phyloP scores from a whole-genome alignment of 2,113 vertebrate genomes.

The Grus americana region DNA sequence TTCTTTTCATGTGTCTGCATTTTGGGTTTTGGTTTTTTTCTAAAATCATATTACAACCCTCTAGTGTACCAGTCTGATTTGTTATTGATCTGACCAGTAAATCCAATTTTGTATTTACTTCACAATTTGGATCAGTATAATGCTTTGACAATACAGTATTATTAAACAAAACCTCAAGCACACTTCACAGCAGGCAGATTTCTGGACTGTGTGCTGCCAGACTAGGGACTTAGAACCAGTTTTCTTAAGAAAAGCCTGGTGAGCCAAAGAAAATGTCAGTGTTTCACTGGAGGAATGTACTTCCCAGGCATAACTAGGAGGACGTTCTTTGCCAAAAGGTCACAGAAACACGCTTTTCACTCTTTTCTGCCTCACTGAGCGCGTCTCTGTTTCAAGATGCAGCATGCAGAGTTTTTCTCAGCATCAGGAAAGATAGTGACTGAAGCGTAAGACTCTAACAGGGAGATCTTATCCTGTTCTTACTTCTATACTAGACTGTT shows the following conservation, averaged over 20 bases:
- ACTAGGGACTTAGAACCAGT: background rate
- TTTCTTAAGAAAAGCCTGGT: background rate
- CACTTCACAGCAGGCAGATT: background rate
- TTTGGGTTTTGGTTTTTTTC: background rate
- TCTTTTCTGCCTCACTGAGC: background rate
- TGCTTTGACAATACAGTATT: background rate
- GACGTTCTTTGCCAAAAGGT: background rate
- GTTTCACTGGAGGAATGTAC: background rate
- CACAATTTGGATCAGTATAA: background rate
- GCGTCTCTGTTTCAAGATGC: background rate
- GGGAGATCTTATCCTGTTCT: background rate
- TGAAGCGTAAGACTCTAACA: background rate
- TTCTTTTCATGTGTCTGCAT: background rate
- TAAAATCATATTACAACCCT: background rate
- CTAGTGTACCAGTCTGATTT: background rate
- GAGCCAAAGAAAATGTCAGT: background rate
- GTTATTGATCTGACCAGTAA: background rate
- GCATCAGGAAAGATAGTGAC: background rate
- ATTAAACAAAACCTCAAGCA: background rate
- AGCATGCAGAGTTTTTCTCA: background rate
- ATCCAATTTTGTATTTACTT: background rate
- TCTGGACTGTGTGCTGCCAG: background rate
- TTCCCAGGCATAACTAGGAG: background rate
- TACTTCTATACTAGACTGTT: background rate
- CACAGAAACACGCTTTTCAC: background rate